phyloP scores from a whole-genome alignment of 2,797 vertebrate species.

The Centroberyx gerrardi region DNA sequence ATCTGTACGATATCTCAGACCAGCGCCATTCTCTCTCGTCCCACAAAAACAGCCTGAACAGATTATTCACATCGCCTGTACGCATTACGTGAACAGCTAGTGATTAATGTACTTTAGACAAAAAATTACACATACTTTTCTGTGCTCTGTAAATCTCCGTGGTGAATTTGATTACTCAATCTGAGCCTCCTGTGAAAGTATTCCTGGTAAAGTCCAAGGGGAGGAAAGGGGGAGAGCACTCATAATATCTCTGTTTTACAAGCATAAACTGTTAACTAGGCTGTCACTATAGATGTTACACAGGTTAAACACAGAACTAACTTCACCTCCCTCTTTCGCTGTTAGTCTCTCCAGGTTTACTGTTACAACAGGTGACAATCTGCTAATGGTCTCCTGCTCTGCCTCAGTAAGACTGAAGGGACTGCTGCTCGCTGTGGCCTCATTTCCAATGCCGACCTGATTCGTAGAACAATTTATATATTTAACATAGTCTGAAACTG shows the following conservation, averaged over 20 bases:
- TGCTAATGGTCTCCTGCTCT: background rate
- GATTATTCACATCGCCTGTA: slow-evolving; percentile 36
- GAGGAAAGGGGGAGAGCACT: slow-evolving; percentile 9
- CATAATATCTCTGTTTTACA: slow-evolving; percentile 49
- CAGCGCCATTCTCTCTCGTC: background rate
- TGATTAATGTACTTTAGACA: slow-evolving; percentile 47
- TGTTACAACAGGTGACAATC: background rate
- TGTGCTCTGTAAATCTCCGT: slow-evolving; percentile 37
- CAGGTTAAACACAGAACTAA: slow-evolving; percentile 15
- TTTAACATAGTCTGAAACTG: too few species aligned
- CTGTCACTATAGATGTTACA: slow-evolving; percentile 30
- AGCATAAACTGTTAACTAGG: slow-evolving; percentile 25
- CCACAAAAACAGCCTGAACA: slow-evolving; percentile 36
- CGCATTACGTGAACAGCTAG: slow-evolving; percentile 20
- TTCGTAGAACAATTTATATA: background rate
- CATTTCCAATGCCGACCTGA: background rate
- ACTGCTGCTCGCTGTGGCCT: background rate
- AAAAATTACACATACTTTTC: slow-evolving; percentile 14
- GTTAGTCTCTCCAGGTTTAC: background rate
- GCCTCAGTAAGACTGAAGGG: too few species aligned
- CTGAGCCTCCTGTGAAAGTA: slow-evolving; percentile 31
- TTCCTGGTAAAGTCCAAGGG: slow-evolving; percentile 23
- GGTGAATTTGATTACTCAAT: slow-evolving; percentile 45
- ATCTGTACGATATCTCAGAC: background rate
- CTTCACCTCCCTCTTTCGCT: background rate